These are phyloP conservation scores for Chlorodrepanis virens DNA, from an alignment of 2,113 vertebrate species.

Conservation along the genomic window DNA sequence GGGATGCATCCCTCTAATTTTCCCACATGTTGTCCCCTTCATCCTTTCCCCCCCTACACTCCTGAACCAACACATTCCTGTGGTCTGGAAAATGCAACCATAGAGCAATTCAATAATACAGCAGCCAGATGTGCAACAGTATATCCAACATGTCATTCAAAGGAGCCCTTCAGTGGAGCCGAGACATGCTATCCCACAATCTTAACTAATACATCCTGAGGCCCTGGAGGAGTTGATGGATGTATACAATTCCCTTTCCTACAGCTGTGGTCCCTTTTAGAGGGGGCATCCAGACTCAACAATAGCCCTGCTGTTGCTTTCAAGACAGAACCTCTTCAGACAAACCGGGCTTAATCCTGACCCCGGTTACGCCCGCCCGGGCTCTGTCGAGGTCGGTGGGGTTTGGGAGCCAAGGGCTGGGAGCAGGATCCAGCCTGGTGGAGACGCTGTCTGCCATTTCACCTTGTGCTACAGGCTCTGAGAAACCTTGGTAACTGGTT, in stretches of 20 bases:
- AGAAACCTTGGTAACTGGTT: constrained; percentile 62
- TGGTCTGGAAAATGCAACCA: constrained; percentile 42
- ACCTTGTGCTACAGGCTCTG: constrained; percentile 41
- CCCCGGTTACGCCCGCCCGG: neutral
- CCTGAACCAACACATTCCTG: constrained; percentile 33
- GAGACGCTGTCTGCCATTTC: neutral
- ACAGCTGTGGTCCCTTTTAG: constrained; percentile 66
- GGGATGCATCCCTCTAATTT: constrained; percentile 32
- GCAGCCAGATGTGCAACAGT: constrained; percentile 64
- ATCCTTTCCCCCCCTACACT: neutral
- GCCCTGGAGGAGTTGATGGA: constrained; percentile 68
- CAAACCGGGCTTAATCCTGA: constrained; percentile 14
- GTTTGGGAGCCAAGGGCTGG: neutral
- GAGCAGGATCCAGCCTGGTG: neutral
- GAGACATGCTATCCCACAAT: constrained; percentile 62
- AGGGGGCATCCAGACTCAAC: constrained; percentile 56
- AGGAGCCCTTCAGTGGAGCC: constrained; percentile 63
- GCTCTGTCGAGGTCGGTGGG: neutral
- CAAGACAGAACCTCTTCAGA: constrained; percentile 63
- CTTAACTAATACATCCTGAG: constrained; percentile 68
- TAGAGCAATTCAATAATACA: constrained; percentile 44
- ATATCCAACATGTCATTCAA: constrained; percentile 63
- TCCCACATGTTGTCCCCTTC: constrained; percentile 39
- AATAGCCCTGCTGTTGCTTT: constrained; percentile 67
- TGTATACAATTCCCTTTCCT: constrained; percentile 66